phyloP scores from a whole-genome alignment of 2,888 invertebrate species.

The Drosophila meridiana region DNA sequence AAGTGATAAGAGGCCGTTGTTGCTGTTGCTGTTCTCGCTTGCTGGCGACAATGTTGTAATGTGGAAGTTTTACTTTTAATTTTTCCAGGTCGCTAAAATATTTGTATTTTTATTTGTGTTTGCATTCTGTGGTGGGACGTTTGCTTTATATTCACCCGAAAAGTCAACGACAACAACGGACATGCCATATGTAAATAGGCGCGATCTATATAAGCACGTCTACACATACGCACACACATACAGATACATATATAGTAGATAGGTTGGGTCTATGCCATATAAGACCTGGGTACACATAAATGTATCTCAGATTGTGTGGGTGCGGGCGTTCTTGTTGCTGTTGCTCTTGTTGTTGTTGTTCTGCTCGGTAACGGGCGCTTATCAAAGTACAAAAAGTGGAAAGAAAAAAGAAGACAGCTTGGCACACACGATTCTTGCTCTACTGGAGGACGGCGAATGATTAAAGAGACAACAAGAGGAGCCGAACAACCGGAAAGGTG shows the following conservation, averaged over 20 bases:
- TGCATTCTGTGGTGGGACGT: conserved; percentile 50
- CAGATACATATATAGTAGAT: conserved; percentile 18
- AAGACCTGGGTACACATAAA: conserved; percentile 43
- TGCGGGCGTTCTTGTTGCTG: conserved; percentile 54
- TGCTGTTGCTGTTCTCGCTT: conserved; percentile 27
- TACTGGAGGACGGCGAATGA: conserved; percentile 65
- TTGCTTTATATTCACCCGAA: conserved; percentile 60
- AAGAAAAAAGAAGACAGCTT: conserved; percentile 55
- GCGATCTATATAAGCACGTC: conserved; percentile 63
- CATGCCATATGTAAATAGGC: conserved; percentile 69
- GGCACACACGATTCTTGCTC: conserved; percentile 43
- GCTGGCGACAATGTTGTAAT: conserved; percentile 53
- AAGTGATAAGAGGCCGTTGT: conserved; percentile 53
- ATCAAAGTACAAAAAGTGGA: conserved; percentile 29
- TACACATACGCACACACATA: conserved; percentile 37
- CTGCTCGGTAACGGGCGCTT: conserved; percentile 11
- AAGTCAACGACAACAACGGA: conserved; percentile 64
- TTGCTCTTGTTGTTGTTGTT: background rate
- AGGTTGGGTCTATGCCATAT: conserved; percentile 53
- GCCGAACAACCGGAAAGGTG: conserved; percentile 54
- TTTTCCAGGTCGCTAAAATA: conserved; percentile 70
- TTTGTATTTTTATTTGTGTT: conserved; percentile 67
- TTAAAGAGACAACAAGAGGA: conserved; percentile 52
- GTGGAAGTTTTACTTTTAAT: conserved; percentile 47
- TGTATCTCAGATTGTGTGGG: conserved; percentile 59